Evolutionary conservation across 2,113 vertebrate species (phyloP).

Genomic region (Benthochromis sp.): DNA sequence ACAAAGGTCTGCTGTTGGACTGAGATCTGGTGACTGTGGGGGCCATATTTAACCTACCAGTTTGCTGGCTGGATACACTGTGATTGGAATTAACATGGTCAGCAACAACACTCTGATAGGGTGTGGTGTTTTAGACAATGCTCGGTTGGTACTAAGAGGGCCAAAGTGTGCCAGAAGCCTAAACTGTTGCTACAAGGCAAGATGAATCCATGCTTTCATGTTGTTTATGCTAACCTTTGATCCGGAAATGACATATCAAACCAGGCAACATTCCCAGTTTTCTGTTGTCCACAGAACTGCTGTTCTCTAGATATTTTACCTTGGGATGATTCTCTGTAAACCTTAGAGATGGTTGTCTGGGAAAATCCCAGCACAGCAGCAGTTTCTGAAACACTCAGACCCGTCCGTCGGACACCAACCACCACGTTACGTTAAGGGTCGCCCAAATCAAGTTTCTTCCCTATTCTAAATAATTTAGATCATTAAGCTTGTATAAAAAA

Average conservation of each 20-base stretch:
- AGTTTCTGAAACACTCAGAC: background rate
- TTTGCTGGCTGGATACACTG: background rate
- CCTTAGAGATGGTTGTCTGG: background rate
- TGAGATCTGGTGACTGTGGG: background rate
- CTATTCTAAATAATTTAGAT: background rate
- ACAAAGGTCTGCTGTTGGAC: background rate
- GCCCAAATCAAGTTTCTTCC: background rate
- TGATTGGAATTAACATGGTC: background rate
- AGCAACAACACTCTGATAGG: background rate
- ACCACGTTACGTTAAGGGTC: background rate
- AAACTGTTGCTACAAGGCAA: background rate
- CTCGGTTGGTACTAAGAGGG: background rate
- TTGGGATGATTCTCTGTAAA: background rate
- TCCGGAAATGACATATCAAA: background rate
- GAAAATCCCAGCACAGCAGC: background rate
- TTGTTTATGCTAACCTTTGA: background rate
- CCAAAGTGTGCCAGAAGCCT: background rate
- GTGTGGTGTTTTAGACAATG: background rate
- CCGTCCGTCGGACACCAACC: background rate
- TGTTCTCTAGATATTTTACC: background rate
- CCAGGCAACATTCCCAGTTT: background rate
- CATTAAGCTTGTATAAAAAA: background rate
- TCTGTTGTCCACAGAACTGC: background rate
- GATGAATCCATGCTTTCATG: background rate
- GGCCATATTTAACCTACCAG: background rate